phyloP scores from a whole-genome alignment of 2,797 vertebrate species.

The Lagorchestes hirsutus region DNA sequence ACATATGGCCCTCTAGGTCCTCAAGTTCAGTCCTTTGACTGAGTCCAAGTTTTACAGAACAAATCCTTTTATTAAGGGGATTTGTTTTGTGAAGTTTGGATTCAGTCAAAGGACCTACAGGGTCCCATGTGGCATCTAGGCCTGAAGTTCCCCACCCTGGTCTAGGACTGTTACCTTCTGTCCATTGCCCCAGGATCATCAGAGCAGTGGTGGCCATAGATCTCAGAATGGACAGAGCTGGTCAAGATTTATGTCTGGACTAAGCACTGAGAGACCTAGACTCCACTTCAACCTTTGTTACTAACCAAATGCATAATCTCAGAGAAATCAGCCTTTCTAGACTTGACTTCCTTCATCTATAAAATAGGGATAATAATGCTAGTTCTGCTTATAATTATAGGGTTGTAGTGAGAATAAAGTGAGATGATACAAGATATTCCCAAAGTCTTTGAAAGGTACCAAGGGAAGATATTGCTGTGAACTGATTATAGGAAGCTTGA shows the following conservation, averaged over 20 bases:
- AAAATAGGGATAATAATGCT: not conserved
- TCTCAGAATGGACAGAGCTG: not conserved
- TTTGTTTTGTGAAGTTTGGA: too few species aligned
- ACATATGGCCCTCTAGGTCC: too few species aligned
- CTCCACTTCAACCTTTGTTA: not conserved
- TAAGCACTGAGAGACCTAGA: not conserved
- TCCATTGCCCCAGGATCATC: not conserved
- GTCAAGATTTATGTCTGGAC: not conserved
- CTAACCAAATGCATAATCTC: not conserved
- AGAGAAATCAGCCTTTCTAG: not conserved
- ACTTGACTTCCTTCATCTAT: not conserved
- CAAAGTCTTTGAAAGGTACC: not conserved
- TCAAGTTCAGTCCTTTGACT: too few species aligned
- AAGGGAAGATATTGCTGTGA: accelerated
- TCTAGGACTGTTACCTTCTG: not conserved
- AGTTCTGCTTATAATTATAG: not conserved
- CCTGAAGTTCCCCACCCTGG: too few species aligned
- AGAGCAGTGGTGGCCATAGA: not conserved
- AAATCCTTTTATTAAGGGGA: too few species aligned
- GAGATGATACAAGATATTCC: not conserved
- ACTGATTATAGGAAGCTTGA: not conserved
- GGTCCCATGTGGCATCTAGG: too few species aligned
- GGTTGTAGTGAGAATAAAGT: not conserved
- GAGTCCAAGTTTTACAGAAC: too few species aligned
- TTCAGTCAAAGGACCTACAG: too few species aligned